These are phyloP conservation scores for Oreocharis arfaki DNA, from an alignment of 2,113 vertebrate genomes.

Conservation along the genomic window DNA sequence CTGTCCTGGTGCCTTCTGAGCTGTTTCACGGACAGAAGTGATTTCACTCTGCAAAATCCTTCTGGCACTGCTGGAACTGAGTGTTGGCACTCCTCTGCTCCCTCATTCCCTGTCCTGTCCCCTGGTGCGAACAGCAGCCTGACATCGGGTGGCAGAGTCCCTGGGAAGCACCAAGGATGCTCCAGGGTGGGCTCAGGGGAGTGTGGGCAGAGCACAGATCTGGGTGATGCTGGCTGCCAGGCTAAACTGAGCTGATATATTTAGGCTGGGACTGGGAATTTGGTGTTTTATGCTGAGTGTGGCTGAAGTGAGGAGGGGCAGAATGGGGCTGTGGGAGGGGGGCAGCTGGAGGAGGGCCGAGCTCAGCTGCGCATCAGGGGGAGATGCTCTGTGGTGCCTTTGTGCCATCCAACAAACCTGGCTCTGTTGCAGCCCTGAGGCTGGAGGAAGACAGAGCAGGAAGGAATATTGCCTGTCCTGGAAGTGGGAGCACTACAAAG, in stretches of 20 bases:
- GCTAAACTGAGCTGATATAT: not conserved
- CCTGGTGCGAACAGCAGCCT: accelerated
- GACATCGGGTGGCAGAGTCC: not conserved
- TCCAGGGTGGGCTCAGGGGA: not conserved
- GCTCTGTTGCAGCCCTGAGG: not conserved
- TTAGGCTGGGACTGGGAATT: not conserved
- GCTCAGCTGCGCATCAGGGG: not conserved
- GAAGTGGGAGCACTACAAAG: not conserved
- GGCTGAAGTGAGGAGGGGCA: not conserved
- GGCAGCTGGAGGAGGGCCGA: not conserved
- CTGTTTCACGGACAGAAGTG: not conserved
- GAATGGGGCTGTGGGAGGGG: not conserved
- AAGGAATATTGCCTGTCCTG: not conserved
- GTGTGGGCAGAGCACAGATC: accelerated
- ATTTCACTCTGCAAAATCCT: not conserved
- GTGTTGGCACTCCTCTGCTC: accelerated
- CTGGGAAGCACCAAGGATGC: not conserved
- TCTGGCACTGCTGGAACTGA: not conserved
- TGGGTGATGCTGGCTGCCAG: not conserved
- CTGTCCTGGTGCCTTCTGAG: not conserved
- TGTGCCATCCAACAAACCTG: slow-evolving; percentile 20
- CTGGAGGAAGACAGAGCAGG: not conserved
- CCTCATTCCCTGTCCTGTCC: accelerated
- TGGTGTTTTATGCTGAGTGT: not conserved
- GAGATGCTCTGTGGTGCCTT: slow-evolving; percentile 14